Evolutionary conservation across 2,797 vertebrate species (phyloP).

Genomic region (Sandelia bainsii): DNA sequence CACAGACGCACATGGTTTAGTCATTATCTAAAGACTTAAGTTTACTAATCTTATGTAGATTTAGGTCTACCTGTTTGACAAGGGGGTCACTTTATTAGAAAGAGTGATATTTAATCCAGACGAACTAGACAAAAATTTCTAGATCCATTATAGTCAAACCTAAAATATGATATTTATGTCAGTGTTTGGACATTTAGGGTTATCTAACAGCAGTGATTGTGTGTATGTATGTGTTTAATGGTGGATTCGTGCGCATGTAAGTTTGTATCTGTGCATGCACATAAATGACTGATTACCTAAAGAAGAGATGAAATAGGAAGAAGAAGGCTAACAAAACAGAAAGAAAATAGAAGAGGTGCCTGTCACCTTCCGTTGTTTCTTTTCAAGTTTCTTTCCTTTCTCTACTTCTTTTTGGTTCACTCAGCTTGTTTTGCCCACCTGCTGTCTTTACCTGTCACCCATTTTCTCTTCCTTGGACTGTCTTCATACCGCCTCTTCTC

Average conservation of each 20-base stretch:
- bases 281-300: slow-evolving; percentile 27
- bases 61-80: no score
- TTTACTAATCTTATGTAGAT: no score
- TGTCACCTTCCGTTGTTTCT: slow-evolving; percentile 20
- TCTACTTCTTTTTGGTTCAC: slow-evolving; percentile 5
- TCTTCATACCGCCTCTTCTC: slow-evolving; percentile 20
- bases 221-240: slow-evolving; percentile 6
- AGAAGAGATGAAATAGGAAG: slow-evolving; percentile 4
- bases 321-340: background rate
- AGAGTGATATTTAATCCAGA: no score
- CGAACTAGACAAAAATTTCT: no score
- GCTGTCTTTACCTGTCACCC: slow-evolving; percentile 42
- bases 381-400: slow-evolving; percentile 15
- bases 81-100: no score
- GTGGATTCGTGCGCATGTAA: background rate
- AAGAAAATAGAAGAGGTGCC: slow-evolving; percentile 16
- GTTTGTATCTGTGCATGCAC: slow-evolving; percentile 27
- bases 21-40: no score
- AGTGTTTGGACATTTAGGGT: no score
- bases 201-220: background rate
- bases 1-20: no score
- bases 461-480: slow-evolving; percentile 6
- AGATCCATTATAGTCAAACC: no score
- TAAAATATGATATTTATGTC: no score
- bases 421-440: slow-evolving; percentile 47